A percentile compares a stretch with the other conserved stretches of the same genome.
phyloP scores from a whole-genome alignment of 2,888 invertebrate genomes.

The Cataglyphis altisquamis region DNA sequence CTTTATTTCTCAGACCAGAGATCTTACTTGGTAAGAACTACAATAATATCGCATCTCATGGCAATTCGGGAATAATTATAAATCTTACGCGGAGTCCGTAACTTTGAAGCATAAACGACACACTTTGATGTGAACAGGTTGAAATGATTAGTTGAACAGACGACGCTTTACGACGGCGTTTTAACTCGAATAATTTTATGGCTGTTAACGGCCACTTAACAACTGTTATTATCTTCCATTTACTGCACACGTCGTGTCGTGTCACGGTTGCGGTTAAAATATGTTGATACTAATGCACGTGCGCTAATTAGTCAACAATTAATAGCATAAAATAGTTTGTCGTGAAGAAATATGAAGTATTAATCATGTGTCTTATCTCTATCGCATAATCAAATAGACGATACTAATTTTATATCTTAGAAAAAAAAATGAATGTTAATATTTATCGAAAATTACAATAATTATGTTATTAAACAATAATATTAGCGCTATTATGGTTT shows the following conservation, averaged over 20 bases:
- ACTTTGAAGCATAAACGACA: conserved; percentile 29
- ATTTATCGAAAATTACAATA: neutral
- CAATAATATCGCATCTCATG: conserved; percentile 2
- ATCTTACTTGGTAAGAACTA: neutral
- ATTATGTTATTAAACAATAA: neutral
- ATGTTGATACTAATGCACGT: conserved; percentile 44
- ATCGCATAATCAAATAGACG: conserved; percentile 16
- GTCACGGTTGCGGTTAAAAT: conserved; percentile 48
- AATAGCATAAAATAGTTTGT: conserved; percentile 36
- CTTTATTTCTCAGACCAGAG: neutral
- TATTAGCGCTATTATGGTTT: neutral
- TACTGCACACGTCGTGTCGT: conserved; percentile 39
- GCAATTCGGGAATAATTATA: neutral
- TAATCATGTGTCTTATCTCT: conserved; percentile 16
- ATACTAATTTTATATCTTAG: neutral
- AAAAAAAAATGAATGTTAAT: neutral
- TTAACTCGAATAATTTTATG: conserved; percentile 55
- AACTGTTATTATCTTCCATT: conserved; percentile 55
- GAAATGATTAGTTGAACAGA: conserved; percentile 45
- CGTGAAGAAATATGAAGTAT: conserved; percentile 32
- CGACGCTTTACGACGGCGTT: conserved; percentile 49
- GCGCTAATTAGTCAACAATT: conserved; percentile 44
- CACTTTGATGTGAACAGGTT: conserved; percentile 30
- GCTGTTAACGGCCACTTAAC: conserved; percentile 42
- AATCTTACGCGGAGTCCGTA: conserved; percentile 12